Base-by-base conservation (phyloP, 2,113 vertebrate genomes). In the Colossoma macropomum region DNA sequence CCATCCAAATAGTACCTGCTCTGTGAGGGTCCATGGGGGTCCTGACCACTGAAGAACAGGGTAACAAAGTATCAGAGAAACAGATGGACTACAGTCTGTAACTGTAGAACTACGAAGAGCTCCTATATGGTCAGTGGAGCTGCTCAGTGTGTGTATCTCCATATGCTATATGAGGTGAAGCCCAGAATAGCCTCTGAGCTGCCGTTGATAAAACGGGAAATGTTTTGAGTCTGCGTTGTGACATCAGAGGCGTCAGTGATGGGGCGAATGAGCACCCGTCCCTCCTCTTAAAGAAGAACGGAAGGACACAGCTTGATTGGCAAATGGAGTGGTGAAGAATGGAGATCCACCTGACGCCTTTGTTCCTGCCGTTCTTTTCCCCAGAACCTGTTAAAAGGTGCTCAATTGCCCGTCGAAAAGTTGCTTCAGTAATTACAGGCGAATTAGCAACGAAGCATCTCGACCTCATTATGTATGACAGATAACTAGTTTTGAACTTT, bases 381-480 rank as follows among this genome's bases (percentile, higher is more conserved):
- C 19, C 8, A 27, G 12, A 86, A 75, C 59, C 71, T 41, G 60
- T 79, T 69, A 83, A 50, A 79, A 71, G 71, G 66, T 41, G 60
- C 41, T 79, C 50, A 79, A 76, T 79, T 79, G 73, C 56, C 19
- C 71, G 77, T 70, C 70, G 71, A 70, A 52, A n/a, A 50, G 48
- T 72, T 41, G 77, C 71, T 59, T 79, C 77, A 65, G 80, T 83
- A 78, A 83, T 83, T 75, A 79, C 56, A 52, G 68, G 25, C n/a
- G 23, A 86, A 79, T 77, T 54, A 74, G 76, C 27, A 34, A 34
- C 23, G 63, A 76, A 34, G 15, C 50, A 66, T 69, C 80, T 60
- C 69, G 28, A 69, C 60, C 30, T 54, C 45, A 73, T 85, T 25
- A 63, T 68, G 34, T 60, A 30, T 68, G 80, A 79, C 70, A 68